Evolutionary conservation across 2,113 vertebrate genomes (phyloP).

Genomic region (Rhynchomys soricoides): DNA sequence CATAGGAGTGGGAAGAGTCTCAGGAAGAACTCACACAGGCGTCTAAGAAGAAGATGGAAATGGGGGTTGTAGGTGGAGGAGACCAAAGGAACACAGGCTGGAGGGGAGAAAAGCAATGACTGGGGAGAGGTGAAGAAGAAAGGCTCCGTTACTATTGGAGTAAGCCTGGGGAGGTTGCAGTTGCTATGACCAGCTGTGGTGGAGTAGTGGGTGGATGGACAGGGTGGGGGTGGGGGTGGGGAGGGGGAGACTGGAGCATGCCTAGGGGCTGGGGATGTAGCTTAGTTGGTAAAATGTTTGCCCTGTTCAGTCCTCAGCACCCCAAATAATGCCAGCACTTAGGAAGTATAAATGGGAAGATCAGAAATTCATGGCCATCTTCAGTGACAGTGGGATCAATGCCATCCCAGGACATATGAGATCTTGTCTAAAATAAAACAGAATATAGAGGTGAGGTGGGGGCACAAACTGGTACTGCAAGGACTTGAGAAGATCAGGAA

Average conservation of each 20-base stretch:
- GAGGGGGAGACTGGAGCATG: neutral
- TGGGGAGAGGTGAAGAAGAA: neutral
- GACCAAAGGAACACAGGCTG: neutral
- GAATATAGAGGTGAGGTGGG: neutral
- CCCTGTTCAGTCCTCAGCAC: neutral
- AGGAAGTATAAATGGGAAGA: neutral
- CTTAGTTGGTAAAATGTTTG: neutral
- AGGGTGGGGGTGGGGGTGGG: no score
- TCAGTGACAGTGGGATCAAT: neutral
- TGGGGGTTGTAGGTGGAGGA: no score
- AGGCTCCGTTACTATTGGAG: neutral
- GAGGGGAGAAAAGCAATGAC: neutral
- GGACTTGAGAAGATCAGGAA: neutral
- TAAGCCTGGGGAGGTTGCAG: neutral
- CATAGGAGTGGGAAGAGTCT: no score
- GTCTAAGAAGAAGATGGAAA: neutral
- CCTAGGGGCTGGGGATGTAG: neutral
- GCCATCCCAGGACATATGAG: neutral
- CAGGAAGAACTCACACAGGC: neutral
- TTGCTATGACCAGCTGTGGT: no score
- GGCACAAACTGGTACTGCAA: neutral
- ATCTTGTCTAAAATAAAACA: neutral
- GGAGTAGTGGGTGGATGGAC: neutral
- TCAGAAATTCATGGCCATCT: neutral
- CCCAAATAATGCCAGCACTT: neutral